A percentile compares a stretch with the other conserved stretches of the same genome.
Conservation (phyloP, 2,113 vertebrate genomes). For the Cygnus buccinator region DNA sequence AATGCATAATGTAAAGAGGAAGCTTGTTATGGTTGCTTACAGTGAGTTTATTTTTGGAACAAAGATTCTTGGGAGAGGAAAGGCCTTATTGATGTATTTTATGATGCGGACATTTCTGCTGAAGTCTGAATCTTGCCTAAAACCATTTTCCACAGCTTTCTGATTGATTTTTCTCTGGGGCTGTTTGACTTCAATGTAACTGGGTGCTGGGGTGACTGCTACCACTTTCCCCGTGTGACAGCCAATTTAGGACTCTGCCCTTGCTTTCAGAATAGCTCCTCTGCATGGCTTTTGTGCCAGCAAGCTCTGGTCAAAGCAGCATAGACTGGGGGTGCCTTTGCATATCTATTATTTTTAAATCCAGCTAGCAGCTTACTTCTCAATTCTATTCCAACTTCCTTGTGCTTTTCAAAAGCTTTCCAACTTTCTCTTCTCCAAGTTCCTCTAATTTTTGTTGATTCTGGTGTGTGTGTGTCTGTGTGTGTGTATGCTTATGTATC, state of each 20-base stretch:
- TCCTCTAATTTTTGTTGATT: neutral
- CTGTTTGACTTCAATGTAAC: neutral
- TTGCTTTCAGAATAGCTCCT: neutral
- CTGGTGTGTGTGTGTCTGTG: neutral
- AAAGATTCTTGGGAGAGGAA: neutral
- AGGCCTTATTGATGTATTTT: neutral
- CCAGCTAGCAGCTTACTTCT: neutral
- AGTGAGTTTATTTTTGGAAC: neutral
- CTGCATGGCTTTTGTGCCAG: neutral
- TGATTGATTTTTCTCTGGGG: conserved; percentile 29
- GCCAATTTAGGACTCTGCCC: rapidly evolving
- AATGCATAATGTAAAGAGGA: neutral
- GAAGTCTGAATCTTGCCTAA: conserved; percentile 25
- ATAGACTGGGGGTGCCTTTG: neutral
- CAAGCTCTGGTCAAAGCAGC: neutral
- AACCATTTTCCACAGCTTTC: conserved; percentile 54
- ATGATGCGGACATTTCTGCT: neutral
- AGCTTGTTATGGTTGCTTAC: neutral
- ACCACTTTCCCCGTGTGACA: neutral
- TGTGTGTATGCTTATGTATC: neutral
- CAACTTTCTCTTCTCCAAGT: neutral
- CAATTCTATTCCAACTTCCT: neutral
- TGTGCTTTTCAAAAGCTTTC: neutral
- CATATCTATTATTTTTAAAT: neutral
- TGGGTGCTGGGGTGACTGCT: neutral